Percentiles rank a stretch among this genome's conserved stretches.
These are phyloP conservation scores for Takifugu flavidus DNA, from an alignment of 2,113 vertebrate genomes.

Conservation along the genomic window DNA sequence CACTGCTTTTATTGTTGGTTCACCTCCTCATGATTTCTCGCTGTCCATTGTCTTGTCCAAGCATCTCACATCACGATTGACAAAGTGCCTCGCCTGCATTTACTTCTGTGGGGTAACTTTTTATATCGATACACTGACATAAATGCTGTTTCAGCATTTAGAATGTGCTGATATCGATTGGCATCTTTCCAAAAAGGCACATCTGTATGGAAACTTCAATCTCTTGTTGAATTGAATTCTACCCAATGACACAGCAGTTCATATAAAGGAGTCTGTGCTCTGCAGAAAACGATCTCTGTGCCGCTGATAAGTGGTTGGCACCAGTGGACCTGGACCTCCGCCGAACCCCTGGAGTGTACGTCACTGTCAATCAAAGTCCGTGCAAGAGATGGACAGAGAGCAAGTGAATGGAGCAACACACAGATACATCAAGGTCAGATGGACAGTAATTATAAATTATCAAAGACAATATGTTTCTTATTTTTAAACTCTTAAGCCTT, in stretches of 20 bases:
- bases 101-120: too few species aligned
- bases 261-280: background rate
- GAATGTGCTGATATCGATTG: background rate
- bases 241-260: too few species aligned
- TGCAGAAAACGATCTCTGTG: constrained; percentile 52
- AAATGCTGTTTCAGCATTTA: background rate
- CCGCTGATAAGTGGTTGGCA: constrained; percentile 21
- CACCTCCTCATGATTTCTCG: background rate
- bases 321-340: constrained; percentile 70
- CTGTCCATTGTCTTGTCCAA: too few species aligned
- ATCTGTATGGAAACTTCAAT: too few species aligned
- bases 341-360: constrained; percentile 71
- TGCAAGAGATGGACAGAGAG: constrained; percentile 51
- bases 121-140: too few species aligned
- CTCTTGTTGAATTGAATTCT: too few species aligned
- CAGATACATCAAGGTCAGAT: constrained; percentile 51
- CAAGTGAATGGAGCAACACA: constrained; percentile 67
- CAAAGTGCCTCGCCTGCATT: too few species aligned
- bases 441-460: background rate
- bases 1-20: background rate
- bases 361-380: constrained; percentile 67
- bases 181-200: too few species aligned
- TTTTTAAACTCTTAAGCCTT: background rate
- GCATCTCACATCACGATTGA: too few species aligned
- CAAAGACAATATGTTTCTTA: background rate